phyloP scores from a whole-genome alignment of 2,113 vertebrate species.

The Gambusia affinis region DNA sequence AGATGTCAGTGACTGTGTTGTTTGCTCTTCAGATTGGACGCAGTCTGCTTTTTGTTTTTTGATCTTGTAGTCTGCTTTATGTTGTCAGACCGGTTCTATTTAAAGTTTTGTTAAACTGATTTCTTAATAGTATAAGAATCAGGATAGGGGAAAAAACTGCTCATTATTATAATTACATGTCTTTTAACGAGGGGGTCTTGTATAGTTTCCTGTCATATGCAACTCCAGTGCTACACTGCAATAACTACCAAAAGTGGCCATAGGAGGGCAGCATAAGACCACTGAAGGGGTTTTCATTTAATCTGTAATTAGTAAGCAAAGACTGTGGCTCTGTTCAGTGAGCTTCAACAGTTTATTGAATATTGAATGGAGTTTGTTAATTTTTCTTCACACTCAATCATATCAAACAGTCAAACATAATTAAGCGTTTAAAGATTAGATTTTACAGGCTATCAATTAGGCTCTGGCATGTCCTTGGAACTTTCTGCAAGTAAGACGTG shows the following conservation, averaged over 20 bases:
- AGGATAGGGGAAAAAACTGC: no score
- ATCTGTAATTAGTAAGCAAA: neutral
- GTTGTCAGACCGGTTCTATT: neutral
- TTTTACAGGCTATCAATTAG: neutral
- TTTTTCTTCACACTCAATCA: slow-evolving; percentile 7
- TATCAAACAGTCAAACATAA: neutral
- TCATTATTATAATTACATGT: neutral
- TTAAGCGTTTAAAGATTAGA: neutral
- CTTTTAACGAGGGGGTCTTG: neutral
- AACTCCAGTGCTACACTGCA: neutral
- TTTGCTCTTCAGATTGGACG: neutral
- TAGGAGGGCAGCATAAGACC: slow-evolving; percentile 60
- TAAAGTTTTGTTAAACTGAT: neutral
- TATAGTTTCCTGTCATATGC: no score
- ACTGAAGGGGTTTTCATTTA: neutral
- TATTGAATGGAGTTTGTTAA: slow-evolving; percentile 8
- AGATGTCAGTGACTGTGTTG: neutral
- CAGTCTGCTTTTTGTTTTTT: neutral
- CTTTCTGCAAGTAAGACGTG: neutral
- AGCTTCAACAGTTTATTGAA: neutral
- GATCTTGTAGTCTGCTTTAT: no score
- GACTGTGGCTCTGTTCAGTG: neutral
- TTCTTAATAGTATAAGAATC: no score
- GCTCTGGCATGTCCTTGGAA: no score
- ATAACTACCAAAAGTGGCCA: slow-evolving; percentile 14